Conservation (phyloP, 2,113 vertebrate genomes). For the Puntigrus tetrazona region DNA sequence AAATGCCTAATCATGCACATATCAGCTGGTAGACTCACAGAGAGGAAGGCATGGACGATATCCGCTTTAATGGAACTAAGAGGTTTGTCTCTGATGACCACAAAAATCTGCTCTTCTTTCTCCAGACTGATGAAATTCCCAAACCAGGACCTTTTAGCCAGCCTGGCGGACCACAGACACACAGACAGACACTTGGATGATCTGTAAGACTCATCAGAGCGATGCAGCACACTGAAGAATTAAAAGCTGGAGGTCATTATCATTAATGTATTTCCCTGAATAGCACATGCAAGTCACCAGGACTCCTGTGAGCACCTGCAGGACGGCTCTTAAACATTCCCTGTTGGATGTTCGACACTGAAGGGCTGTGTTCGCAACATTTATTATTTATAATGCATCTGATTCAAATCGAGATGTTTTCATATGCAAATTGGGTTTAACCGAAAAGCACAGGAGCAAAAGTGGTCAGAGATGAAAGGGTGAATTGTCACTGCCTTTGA, state of each 20-base stretch:
- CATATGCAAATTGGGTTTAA: neutral
- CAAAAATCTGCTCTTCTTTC: conserved; percentile 93
- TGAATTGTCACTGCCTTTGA: neutral
- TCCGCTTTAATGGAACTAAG: conserved; percentile 93
- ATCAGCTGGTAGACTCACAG: conserved; percentile 79
- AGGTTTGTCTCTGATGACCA: conserved; percentile 91
- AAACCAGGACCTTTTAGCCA: conserved; percentile 93
- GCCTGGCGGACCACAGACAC: conserved; percentile 66
- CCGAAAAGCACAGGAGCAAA: neutral
- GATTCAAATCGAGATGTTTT: neutral
- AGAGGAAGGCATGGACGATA: conserved; percentile 92
- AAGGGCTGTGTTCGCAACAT: neutral
- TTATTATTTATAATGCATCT: neutral
- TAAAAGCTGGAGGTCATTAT: neutral
- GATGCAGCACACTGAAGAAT: neutral
- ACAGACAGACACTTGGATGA: neutral
- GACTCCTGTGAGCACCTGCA: neutral
- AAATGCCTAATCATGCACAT: conserved; percentile 49
- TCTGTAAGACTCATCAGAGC: neutral
- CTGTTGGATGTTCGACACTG: neutral
- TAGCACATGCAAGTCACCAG: neutral
- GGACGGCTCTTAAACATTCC: neutral
- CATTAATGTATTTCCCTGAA: neutral
- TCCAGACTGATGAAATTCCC: conserved; percentile 92
- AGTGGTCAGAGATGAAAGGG: neutral